Evolutionary conservation across 2,797 vertebrate genomes (phyloP), one percentile per base, ranked within the genome.

Genomic region (Ara ararauna): DNA sequence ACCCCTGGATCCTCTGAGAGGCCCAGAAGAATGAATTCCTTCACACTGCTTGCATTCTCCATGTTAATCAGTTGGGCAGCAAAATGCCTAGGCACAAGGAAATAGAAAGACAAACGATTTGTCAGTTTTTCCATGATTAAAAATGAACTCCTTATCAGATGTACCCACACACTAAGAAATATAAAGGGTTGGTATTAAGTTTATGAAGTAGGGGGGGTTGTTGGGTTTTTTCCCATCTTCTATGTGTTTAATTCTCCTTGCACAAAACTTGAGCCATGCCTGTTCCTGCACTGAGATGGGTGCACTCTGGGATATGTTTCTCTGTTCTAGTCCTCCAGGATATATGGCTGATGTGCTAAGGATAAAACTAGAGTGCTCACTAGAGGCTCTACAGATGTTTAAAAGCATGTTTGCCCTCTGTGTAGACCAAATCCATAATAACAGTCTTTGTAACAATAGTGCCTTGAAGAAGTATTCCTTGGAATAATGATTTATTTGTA

Each of bases 1-100:
- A 21, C 4, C 3, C 13, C 32, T 42, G 26, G 44, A 21, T 86
- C 83, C 22, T 68, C 48, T 16, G 88, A 85, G 79, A 95, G n/a
- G 27, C 90, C 47, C 75, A 85, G 56, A n/a, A 93, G 64, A 32
- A 95, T 24, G 15, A 94, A 94, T 64, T 96, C 82, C 36, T 68
- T 91, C 87, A 90, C 73, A 0, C 5, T 78, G 87, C 74, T 95
- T 30, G 38, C 14, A 11, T 91, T 95, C 64, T 80, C 56, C 51
- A 10, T 91, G 42, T 24, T 38, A 9, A 13, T 47, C 20, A 1
- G 7, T 12, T 29, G 58, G 16, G 45, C 1, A 0, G 29, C 0
- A 5, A 27, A 6, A 3, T 8, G 13, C 38, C 68, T 94, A 30
- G 51, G 34, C 48, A 84, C 4, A 4, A 9, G 38, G 45, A 18